Conservation (phyloP, 2,113 vertebrate species). For the Pygoscelis adeliae region DNA sequence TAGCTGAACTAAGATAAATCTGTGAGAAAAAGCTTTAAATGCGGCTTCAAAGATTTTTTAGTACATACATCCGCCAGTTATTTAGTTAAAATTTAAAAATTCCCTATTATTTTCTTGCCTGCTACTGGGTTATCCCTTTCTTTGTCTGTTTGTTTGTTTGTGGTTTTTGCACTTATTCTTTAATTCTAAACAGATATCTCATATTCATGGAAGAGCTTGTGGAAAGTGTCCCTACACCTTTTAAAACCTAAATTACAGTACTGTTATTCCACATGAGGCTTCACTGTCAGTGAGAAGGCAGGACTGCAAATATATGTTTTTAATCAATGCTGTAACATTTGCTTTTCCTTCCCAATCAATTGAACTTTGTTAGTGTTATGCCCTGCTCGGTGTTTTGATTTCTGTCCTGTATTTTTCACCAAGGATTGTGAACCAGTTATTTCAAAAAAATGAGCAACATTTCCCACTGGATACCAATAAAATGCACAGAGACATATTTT, state of each 20-base stretch:
- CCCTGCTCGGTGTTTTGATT: neutral
- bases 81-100: neutral
- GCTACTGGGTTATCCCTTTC: neutral
- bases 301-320: neutral
- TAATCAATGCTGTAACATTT: neutral
- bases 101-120: neutral
- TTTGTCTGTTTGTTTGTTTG: neutral
- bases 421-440: constrained; percentile 61
- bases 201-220: neutral
- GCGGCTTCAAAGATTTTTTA: neutral
- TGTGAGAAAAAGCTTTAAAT: neutral
- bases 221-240: neutral
- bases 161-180: neutral
- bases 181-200: neutral
- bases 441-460: constrained; percentile 67
- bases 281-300: neutral
- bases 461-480: constrained; percentile 64
- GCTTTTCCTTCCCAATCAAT: neutral
- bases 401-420: constrained; percentile 9
- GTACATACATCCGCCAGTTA: neutral
- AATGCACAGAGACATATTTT: constrained; percentile 72
- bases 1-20: neutral
- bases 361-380: neutral
- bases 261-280: neutral
- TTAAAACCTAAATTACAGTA: neutral